Evolutionary conservation across 2,113 vertebrate genomes (phyloP).

Genomic region (Halcyon malimbica): DNA sequence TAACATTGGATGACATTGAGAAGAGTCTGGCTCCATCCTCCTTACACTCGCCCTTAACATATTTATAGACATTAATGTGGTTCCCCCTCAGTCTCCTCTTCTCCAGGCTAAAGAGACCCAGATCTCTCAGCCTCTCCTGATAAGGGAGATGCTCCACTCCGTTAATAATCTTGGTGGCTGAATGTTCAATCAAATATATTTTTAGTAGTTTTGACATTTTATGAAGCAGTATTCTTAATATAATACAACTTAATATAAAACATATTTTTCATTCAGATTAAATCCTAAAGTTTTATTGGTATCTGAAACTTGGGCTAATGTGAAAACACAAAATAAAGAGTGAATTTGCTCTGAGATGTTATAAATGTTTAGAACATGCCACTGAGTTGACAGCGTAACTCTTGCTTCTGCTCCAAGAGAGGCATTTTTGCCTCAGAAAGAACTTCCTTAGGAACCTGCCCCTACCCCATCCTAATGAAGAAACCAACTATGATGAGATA

Average conservation of each 20-base stretch:
- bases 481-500: background rate
- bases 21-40: no score
- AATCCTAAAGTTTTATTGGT: background rate
- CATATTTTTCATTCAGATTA: background rate
- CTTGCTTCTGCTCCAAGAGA: background rate
- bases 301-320: background rate
- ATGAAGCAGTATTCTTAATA: background rate
- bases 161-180: background rate
- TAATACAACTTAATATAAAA: background rate
- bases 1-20: no score
- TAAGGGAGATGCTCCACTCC: no score
- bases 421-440: background rate
- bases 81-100: no score
- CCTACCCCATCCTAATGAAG: background rate
- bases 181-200: background rate
- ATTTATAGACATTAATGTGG: no score
- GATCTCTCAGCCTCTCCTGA: no score
- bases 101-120: no score
- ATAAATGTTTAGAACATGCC: background rate
- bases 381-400: background rate
- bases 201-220: background rate
- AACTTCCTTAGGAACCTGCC: background rate
- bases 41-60: no score
- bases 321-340: background rate
- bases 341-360: background rate